Conservation (phyloP, 2,888 invertebrate genomes). For the Tinea pellionella region DNA sequence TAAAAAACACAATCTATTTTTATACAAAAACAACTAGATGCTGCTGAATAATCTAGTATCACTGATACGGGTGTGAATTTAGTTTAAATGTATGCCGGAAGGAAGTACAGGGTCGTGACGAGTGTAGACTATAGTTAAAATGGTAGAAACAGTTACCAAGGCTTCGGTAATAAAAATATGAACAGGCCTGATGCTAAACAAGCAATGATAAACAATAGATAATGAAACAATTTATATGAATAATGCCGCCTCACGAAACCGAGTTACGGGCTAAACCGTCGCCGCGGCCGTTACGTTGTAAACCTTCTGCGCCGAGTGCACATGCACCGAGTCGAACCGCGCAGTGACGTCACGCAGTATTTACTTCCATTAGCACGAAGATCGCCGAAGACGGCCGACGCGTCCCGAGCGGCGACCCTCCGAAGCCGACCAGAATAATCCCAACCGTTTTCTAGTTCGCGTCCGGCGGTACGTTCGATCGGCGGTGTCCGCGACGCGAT, state of each 20-base stretch:
- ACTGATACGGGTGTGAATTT: too few relatives aligned
- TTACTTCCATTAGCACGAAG: background rate
- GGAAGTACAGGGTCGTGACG: too few relatives aligned
- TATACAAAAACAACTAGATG: too few relatives aligned
- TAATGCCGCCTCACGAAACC: background rate
- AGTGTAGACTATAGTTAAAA: too few relatives aligned
- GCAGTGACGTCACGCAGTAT: background rate
- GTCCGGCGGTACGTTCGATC: conserved; percentile 41
- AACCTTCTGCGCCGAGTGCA: background rate
- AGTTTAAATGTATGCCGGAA: too few relatives aligned
- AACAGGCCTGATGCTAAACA: background rate
- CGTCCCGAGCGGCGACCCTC: conserved; percentile 18
- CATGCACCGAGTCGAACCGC: background rate
- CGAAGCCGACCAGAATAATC: conserved; percentile 52
- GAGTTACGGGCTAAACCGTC: background rate
- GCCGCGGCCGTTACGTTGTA: background rate
- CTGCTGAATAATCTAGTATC: too few relatives aligned
- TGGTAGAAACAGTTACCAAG: background rate
- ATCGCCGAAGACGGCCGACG: background rate
- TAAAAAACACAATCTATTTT: too few relatives aligned
- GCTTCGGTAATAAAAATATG: background rate
- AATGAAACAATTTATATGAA: background rate
- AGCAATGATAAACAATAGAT: background rate
- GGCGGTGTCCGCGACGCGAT: conserved; percentile 27
- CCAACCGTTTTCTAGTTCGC: conserved; percentile 57